These are phyloP conservation scores for Speoplatyrhinus poulsoni DNA, from an alignment of 2,113 vertebrate genomes.

Conservation along the genomic window DNA sequence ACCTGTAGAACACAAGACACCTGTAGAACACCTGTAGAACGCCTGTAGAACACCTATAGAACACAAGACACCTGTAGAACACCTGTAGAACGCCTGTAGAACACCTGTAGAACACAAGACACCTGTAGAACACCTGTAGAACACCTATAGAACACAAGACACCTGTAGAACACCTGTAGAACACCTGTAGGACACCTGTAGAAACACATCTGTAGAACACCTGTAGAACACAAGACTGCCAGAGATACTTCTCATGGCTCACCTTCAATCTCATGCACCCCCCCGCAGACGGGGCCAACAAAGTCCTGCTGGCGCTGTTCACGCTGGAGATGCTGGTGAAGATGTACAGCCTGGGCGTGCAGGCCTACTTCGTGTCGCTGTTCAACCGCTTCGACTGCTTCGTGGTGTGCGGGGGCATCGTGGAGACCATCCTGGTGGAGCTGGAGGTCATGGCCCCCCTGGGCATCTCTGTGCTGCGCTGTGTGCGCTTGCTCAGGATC, in stretches of 20 bases:
- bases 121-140: too few species aligned
- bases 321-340: constrained; percentile 98
- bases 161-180: too few species aligned
- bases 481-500: constrained; percentile 94
- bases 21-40: too few species aligned
- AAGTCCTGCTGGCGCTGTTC: constrained; percentile 95
- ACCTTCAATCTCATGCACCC: not conserved
- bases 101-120: too few species aligned
- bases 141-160: too few species aligned
- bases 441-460: constrained; percentile 95
- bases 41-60: too few species aligned
- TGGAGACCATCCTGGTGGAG: constrained; percentile 96
- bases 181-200: too few species aligned
- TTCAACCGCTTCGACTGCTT: constrained; percentile 99
- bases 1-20: too few species aligned
- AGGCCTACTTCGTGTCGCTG: constrained; percentile 97
- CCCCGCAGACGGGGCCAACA: constrained; percentile 91
- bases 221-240: too few species aligned
- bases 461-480: constrained; percentile 97
- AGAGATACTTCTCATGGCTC: not conserved
- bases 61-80: too few species aligned
- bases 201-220: too few species aligned
- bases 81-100: too few species aligned
- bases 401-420: constrained; percentile 96
- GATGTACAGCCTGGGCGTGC: constrained; percentile 98